Base-by-base conservation (phyloP, 1,140 invertebrate species). In the Cardiocondyla obscurior region DNA sequence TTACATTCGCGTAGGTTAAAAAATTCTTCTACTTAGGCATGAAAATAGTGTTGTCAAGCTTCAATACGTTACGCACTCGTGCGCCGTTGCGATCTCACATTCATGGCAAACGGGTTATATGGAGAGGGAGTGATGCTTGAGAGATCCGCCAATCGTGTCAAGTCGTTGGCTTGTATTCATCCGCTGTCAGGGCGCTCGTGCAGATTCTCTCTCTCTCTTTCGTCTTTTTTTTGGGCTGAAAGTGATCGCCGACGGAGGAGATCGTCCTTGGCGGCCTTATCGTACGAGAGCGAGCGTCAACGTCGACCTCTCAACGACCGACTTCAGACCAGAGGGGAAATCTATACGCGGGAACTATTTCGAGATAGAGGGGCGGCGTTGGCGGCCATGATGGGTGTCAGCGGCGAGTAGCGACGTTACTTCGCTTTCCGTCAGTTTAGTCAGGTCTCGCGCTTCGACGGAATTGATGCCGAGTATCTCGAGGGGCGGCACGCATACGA, bases 331-430 rank as follows among this genome's bases (percentile, higher is more conserved):
- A 2, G 39, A 5, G 57, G 46, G 73, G 74, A 5, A 46, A 49
- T 76, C 84, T 77, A 62, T 69, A 85, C 82, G 84, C 58, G 83
- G 77, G 86, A 85, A 88, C 83, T 88, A 88, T 87, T 88, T 88
- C 81, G 84, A 87, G 76, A 82, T 46, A 87, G 85, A 85, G 86
- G 82, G 86, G 86, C 86, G 86, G 82, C 86, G 72, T 88, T 86
- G 91, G 91, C 90, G 91, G 92, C 93, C 93, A 94, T 94, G 93
- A 93, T 94, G 93, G 93, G 92, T 94, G 93, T 93, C 92, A 92
- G 92, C 90, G 88, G 87, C 88, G 81, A 89, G 88, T 90, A 93
- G 90, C 91, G 91, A 93, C 92, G 90, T 90, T 89, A 90, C n/a
- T 87, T 91, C 87, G 90, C 81, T 90, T 90, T 89, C 89, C 44